A percentile compares a stretch with the other conserved stretches of the same genome.
These are phyloP conservation scores for Eristalinus aeneus DNA, from an alignment of 2,888 invertebrate species.

Conservation along the genomic window DNA sequence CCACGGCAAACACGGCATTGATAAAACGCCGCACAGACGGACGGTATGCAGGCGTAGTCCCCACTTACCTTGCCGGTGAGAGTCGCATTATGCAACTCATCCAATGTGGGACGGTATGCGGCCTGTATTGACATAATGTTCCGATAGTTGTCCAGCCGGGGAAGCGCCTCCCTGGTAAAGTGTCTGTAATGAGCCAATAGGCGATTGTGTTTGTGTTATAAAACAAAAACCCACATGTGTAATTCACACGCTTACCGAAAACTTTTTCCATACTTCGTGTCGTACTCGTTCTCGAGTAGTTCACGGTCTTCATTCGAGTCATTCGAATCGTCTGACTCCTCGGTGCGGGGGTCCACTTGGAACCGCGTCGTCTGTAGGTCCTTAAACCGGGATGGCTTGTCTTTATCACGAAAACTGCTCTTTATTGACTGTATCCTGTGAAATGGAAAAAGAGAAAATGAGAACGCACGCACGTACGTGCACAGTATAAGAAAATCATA, in stretches of 20 bases:
- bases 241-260: slow-evolving; percentile 86
- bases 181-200: slow-evolving; percentile 82
- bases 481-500: not conserved
- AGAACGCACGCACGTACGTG: not conserved
- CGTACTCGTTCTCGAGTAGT: slow-evolving; percentile 82
- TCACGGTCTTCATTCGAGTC: slow-evolving; percentile 81
- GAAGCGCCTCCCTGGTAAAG: slow-evolving; percentile 92
- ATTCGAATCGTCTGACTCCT: slow-evolving; percentile 81
- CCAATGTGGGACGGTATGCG: slow-evolving; percentile 91
- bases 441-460: slow-evolving; percentile 13
- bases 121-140: slow-evolving; percentile 94
- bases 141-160: slow-evolving; percentile 93
- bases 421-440: slow-evolving; percentile 81
- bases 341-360: slow-evolving; percentile 82
- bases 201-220: not conserved
- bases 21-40: not conserved
- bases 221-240: not conserved
- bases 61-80: slow-evolving; percentile 88
- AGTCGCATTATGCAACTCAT: slow-evolving; percentile 93
- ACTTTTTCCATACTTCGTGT: slow-evolving; percentile 89
- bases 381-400: slow-evolving; percentile 84
- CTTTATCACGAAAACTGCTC: slow-evolving; percentile 84
- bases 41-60: not conserved
- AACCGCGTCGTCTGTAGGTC: slow-evolving; percentile 84
- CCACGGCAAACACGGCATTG: not conserved